Percentiles rank a stretch among this genome's conserved stretches.
Conservation (phyloP, 2,888 invertebrate species). For the Drosophila robusta region DNA sequence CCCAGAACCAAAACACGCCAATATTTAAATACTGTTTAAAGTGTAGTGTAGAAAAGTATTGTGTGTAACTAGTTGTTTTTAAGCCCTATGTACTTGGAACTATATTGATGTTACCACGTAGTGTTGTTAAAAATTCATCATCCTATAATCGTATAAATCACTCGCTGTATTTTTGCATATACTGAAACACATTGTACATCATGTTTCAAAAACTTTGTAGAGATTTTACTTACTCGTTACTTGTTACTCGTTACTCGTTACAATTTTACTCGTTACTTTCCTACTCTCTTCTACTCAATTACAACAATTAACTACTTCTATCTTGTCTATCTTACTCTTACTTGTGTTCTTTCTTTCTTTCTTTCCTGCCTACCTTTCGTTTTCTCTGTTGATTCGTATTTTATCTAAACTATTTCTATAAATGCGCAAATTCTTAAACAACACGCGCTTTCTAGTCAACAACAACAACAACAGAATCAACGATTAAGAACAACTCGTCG, state of each 20-base stretch:
- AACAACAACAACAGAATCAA: slow-evolving; percentile 59
- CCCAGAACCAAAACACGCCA: slow-evolving; percentile 33
- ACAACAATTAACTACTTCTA: slow-evolving; percentile 45
- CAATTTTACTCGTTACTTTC: slow-evolving; percentile 38
- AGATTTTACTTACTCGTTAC: slow-evolving; percentile 31
- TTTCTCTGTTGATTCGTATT: slow-evolving; percentile 64
- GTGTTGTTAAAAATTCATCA: slow-evolving; percentile 3
- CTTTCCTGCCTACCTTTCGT: slow-evolving; percentile 55
- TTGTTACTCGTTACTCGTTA: slow-evolving; percentile 45
- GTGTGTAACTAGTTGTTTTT: slow-evolving; percentile 17
- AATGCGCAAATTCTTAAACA: slow-evolving; percentile 46
- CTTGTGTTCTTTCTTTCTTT: slow-evolving; percentile 68
- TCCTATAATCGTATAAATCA: slow-evolving; percentile 5
- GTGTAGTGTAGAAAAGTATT: slow-evolving; percentile 11
- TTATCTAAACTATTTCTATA: slow-evolving; percentile 53
- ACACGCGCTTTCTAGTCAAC: slow-evolving; percentile 63
- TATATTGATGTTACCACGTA: slow-evolving; percentile 39
- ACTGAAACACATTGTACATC: slow-evolving; percentile 4
- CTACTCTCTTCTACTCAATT: slow-evolving; percentile 9
- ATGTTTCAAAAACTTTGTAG: slow-evolving; percentile 8
- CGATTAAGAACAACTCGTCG: slow-evolving; percentile 57
- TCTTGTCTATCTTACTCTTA: slow-evolving; percentile 68
- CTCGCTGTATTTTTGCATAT: slow-evolving; percentile 12
- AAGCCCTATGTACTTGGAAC: slow-evolving; percentile 9
- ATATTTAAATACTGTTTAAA: slow-evolving; percentile 9